phyloP scores from a whole-genome alignment of 2,797 vertebrate genomes.

The Phalloptychus januarius region DNA sequence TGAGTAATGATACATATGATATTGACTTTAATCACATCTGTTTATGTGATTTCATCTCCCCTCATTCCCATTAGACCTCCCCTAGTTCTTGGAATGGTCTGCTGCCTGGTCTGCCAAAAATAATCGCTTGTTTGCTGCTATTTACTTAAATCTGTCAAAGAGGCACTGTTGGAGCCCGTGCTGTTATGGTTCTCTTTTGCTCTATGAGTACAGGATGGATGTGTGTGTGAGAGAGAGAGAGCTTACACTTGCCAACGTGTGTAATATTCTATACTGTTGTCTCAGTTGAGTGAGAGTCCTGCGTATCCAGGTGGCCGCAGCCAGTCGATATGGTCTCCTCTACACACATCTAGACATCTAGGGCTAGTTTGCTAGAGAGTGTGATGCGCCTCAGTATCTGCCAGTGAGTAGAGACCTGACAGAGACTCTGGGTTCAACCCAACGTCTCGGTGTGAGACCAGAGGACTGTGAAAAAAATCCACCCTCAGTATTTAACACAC shows the following conservation, averaged over 20 bases:
- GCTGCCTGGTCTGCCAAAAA: conserved; percentile 74
- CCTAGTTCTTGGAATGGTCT: conserved; percentile 77
- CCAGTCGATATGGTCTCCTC: conserved; percentile 24
- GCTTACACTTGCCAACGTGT: conserved; percentile 54
- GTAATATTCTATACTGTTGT: conserved; percentile 68
- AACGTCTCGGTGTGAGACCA: conserved; percentile 69
- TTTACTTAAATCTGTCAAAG: conserved; percentile 83
- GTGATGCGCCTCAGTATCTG: conserved; percentile 72
- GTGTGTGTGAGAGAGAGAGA: conserved; percentile 39
- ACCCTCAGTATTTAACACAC: conserved; percentile 49
- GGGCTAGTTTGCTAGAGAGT: conserved; percentile 63
- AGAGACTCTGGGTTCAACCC: conserved; percentile 66
- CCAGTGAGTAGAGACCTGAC: conserved; percentile 71
- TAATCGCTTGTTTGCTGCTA: conserved; percentile 82
- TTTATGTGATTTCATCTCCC: conserved; percentile 79
- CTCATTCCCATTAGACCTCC: conserved; percentile 73
- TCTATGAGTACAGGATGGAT: conserved; percentile 37
- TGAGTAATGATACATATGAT: conserved; percentile 78
- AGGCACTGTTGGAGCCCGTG: conserved; percentile 70
- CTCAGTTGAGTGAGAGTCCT: conserved; percentile 64
- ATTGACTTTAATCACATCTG: conserved; percentile 82
- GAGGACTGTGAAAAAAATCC: conserved; percentile 59
- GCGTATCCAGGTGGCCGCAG: conserved; percentile 54
- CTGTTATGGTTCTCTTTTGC: conserved; percentile 68
- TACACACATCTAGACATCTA: conserved; percentile 35